Evolutionary conservation across 1,140 invertebrate genomes (phyloP), one percentile per base, ranked within the genome.

Genomic region (Bombus vancouverensis): DNA sequence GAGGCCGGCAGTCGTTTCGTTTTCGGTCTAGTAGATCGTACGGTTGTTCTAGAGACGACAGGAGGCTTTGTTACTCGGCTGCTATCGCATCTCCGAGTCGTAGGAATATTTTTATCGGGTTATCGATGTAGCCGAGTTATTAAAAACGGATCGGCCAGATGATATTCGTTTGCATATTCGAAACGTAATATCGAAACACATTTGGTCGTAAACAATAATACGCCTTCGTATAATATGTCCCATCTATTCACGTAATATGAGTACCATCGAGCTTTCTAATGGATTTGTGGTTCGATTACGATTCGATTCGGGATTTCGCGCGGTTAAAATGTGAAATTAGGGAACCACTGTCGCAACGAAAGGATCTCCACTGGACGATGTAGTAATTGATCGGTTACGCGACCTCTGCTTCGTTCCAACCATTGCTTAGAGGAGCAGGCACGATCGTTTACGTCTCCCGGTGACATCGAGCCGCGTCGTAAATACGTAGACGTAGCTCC

Each of bases 271-370:
- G 12, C 28, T 28, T n/a, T 37, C 32, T 25, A 62, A 39, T 62
- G 28, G 47, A 59, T 59, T 76, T 22, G 75, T 8, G 47, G 75
- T 8, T 62, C 75, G 59, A 77, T 77, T 42, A 62, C 9, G 15
- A 57, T 42, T 22, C 75, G 15, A 22, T 42, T 34, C 0, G n/a
- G 34, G 34, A 22, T 62, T 59, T 9, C 25, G 34, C 15, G 28
- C 25, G 75, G 57, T 62, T 77, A 77, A 77, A 57, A 77, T 62
- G 75, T 8, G 75, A 77, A 62, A 77, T 77, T 42, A 42, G 57
- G 62, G 57, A 12, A 62, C 28, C 28, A 10, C 53, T 34, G 34
- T 53, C 53, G 12, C 22, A 9, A 74, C 73, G 42, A 34, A 10
- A 12, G n/a, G n/a, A 34, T 34, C 8, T 8, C 42, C 18, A 1